phyloP scores from a whole-genome alignment of 1,140 invertebrate genomes.

The Schlechtendalia chinensis region DNA sequence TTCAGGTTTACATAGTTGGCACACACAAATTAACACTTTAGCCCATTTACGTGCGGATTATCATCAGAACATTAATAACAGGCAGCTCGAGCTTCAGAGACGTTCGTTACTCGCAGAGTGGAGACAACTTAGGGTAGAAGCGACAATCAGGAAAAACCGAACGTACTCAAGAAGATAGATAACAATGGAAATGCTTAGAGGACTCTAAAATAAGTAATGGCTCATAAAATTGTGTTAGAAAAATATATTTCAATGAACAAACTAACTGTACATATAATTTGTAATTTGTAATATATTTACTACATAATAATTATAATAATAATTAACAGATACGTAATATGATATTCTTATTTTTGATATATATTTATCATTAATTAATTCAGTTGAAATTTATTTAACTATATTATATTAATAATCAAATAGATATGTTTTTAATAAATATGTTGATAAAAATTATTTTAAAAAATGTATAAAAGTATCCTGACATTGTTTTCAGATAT shows the following conservation, averaged over 20 bases:
- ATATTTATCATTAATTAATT: not conserved
- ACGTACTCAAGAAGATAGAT: constrained; percentile 17
- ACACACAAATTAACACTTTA: constrained; percentile 20
- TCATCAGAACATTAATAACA: constrained; percentile 29
- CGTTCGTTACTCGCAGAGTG: constrained; percentile 30
- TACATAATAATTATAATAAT: constrained; percentile 3
- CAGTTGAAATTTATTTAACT: not conserved
- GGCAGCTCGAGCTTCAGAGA: constrained; percentile 28
- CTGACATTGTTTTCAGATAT: too few species aligned
- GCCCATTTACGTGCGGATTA: constrained; percentile 37
- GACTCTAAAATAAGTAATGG: not conserved
- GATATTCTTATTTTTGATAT: not conserved
- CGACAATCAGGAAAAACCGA: constrained; percentile 21
- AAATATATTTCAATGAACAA: constrained; percentile 29
- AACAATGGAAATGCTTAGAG: too few species aligned
- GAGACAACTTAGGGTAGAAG: constrained; percentile 40
- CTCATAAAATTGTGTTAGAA: not conserved
- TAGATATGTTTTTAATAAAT: too few species aligned
- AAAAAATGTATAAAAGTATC: too few species aligned
- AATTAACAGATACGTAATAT: not conserved
- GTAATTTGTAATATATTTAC: constrained; percentile 4
- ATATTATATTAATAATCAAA: not conserved
- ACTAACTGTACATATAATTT: constrained; percentile 21
- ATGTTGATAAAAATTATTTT: too few species aligned
- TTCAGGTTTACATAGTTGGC: constrained; percentile 35